phyloP scores from a whole-genome alignment of 2,113 vertebrate species.

The Chloropsis cyanopogon region DNA sequence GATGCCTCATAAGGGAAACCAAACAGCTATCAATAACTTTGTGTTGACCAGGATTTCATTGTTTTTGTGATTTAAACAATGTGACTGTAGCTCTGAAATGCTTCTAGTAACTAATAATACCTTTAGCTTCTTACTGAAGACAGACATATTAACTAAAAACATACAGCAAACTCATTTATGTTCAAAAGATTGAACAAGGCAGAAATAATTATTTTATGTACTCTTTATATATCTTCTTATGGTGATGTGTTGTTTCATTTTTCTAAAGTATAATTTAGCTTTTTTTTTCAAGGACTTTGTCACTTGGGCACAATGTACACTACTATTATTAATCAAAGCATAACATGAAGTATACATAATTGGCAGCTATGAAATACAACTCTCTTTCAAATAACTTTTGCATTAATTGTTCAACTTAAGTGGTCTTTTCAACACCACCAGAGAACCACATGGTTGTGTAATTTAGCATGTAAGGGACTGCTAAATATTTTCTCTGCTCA shows the following conservation, averaged over 20 bases:
- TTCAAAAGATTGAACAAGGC: background rate
- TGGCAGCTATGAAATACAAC: background rate
- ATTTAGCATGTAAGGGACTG: background rate
- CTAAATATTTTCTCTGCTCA: background rate
- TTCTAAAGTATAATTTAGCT: background rate
- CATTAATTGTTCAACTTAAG: background rate
- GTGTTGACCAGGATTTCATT: background rate
- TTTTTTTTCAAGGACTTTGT: background rate
- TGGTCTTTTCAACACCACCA: background rate
- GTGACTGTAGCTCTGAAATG: background rate
- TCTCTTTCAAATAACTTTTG: background rate
- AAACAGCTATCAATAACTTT: background rate
- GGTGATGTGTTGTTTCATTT: background rate
- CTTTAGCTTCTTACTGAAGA: background rate
- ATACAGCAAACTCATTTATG: background rate
- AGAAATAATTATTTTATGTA: background rate
- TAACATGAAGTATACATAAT: background rate
- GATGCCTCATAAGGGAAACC: background rate
- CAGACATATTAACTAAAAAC: background rate
- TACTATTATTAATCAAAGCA: background rate
- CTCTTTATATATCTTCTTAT: background rate
- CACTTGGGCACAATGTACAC: background rate
- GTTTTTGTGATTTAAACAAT: background rate
- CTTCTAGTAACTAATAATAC: background rate
- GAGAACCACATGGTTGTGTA: background rate